Percentiles rank a stretch among this genome's conserved stretches.
These are phyloP conservation scores for Mastomys coucha DNA, from an alignment of 2,113 vertebrate genomes.

Conservation along the genomic window DNA sequence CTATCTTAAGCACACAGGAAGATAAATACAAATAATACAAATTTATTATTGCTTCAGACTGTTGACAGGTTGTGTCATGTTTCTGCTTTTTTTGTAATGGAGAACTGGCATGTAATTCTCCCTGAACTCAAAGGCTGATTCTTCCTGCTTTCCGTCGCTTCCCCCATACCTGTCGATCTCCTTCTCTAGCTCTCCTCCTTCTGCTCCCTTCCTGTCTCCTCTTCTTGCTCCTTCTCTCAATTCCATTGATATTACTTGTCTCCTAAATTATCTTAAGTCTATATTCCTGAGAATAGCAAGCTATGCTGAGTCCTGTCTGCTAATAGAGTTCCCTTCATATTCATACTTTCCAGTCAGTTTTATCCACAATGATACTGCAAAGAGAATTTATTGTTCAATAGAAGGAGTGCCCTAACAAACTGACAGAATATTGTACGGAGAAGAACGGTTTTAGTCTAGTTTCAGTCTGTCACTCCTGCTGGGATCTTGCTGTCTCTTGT, in stretches of 20 bases:
- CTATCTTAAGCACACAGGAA: neutral
- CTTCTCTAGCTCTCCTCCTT: neutral
- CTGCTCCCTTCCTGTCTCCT: neutral
- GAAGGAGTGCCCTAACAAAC: neutral
- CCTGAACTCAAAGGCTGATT: neutral
- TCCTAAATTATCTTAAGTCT: neutral
- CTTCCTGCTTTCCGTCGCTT: neutral
- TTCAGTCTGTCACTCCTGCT: neutral
- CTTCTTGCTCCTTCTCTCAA: too few species aligned
- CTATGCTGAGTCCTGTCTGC: neutral
- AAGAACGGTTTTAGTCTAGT: neutral
- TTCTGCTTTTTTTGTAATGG: neutral
- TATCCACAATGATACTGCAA: too few species aligned
- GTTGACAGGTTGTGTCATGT: neutral
- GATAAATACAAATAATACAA: neutral
- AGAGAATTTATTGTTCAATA: neutral
- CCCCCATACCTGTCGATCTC: neutral
- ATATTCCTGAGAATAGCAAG: neutral
- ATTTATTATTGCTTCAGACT: neutral
- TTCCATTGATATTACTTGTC: neutral
- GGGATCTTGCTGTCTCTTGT: neutral
- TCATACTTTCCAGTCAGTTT: neutral
- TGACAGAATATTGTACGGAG: neutral
- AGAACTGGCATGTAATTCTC: neutral
- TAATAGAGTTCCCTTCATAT: neutral